Evolutionary conservation across 2,113 vertebrate species (phyloP).

Genomic region (Rhinogobius similis): DNA sequence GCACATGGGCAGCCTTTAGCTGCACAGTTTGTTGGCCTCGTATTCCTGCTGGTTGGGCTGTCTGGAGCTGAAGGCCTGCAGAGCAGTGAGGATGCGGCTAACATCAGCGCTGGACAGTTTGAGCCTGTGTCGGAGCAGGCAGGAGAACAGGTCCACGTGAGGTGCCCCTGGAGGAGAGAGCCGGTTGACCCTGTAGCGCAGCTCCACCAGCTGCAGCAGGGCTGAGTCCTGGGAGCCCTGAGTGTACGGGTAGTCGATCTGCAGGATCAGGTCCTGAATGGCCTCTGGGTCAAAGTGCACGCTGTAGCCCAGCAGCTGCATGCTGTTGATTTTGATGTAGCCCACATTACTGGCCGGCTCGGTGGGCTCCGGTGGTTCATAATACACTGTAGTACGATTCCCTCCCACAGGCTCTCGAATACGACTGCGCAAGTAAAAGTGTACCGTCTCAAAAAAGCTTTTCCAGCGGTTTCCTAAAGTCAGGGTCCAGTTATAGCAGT

Average conservation of each 20-base stretch:
- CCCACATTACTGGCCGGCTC: conserved; percentile 88
- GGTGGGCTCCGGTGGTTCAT: conserved; percentile 82
- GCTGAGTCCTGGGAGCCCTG: conserved; percentile 96
- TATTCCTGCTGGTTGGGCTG: conserved; percentile 87
- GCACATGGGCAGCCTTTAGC: conserved; percentile 77
- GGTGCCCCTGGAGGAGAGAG: conserved; percentile 90
- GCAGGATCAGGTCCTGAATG: conserved; percentile 95
- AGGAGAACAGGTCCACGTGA: conserved; percentile 92
- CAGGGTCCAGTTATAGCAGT: conserved; percentile 97
- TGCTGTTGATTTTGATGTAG: conserved; percentile 95
- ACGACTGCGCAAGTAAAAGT: conserved; percentile 94
- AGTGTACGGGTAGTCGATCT: conserved; percentile 96
- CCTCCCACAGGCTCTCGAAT: conserved; percentile 77
- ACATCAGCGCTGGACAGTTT: conserved; percentile 93
- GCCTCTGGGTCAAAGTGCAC: conserved; percentile 95
- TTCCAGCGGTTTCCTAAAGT: conserved; percentile 96
- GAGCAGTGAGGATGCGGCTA: conserved; percentile 88
- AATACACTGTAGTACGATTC: conserved; percentile 77
- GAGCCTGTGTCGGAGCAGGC: conserved; percentile 93
- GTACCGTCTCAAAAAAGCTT: conserved; percentile 97
- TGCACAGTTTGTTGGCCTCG: conserved; percentile 92
- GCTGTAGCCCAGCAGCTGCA: conserved; percentile 96
- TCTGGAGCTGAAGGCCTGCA: conserved; percentile 87
- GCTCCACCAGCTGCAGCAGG: conserved; percentile 93
- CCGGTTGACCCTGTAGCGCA: conserved; percentile 92